Evolutionary conservation across 2,888 invertebrate genomes (phyloP).

Genomic region (Subacronicta megacephala): DNA sequence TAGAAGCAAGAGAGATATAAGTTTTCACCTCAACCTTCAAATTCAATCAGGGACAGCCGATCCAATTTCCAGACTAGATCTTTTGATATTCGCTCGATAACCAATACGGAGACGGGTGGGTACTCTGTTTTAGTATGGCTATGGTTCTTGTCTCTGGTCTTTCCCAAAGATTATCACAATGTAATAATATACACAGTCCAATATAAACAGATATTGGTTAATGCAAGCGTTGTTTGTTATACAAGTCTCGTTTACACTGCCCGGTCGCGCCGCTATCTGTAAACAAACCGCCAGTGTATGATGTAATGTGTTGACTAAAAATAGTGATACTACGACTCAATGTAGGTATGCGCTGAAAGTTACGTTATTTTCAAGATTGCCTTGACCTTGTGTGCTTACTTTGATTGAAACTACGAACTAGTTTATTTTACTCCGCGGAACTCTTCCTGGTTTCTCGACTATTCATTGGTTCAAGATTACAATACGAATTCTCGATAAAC

Average conservation of each 20-base stretch:
- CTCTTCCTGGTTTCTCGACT: not conserved
- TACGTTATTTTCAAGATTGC: conserved; percentile 14
- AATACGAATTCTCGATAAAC: not conserved
- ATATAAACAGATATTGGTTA: conserved; percentile 37
- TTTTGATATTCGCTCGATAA: too few relatives aligned
- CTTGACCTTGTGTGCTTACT: not conserved
- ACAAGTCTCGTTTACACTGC: conserved; percentile 29
- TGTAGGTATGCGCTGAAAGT: conserved; percentile 5
- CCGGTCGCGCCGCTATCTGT: conserved; percentile 21
- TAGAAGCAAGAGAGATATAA: too few relatives aligned
- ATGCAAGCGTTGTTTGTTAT: conserved; percentile 33
- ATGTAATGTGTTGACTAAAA: conserved; percentile 40
- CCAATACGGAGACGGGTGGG: too few relatives aligned
- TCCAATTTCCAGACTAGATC: too few relatives aligned
- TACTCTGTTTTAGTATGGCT: not conserved
- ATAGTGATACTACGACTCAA: conserved; percentile 12
- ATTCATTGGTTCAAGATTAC: not conserved
- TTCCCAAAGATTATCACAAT: conserved; percentile 28
- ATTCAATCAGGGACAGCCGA: too few relatives aligned
- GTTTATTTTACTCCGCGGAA: not conserved
- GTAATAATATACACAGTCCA: conserved; percentile 28
- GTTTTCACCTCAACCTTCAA: too few relatives aligned
- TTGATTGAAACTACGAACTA: conserved; percentile 4
- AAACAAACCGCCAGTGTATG: conserved; percentile 40
- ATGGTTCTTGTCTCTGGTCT: conserved; percentile 13